Evolutionary conservation across 30 jellyfish, hydroid and myxozoan genomes (phyloP), one percentile per base, ranked within the genome.

Genomic region (Aurelia sp.): DNA sequence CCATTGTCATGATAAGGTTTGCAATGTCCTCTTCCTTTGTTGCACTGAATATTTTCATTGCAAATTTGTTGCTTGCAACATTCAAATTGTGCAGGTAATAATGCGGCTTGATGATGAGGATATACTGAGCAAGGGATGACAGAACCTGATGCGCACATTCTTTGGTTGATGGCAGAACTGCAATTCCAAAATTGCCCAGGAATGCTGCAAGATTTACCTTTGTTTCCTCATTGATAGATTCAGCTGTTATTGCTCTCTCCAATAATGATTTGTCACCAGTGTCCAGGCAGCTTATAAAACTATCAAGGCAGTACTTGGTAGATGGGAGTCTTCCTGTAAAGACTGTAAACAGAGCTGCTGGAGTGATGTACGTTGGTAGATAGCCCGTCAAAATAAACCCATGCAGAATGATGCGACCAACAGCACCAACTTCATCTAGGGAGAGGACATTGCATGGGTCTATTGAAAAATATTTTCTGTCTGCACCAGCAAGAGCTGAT

Each of bases 261-360:
- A 21, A 59, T 16, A 59, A 16, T 11, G 24, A 41, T 59, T 10
- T 18, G 31, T 59, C 68, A 16, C 31, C 31, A 10, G 68, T 6
- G 31, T 59, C 68, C 6, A 59, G 68, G 31, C 31, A 16, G 22
- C 31, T 59, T 16, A 59, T 59, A 1, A 59, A 59, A 59, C 68
- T 59, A 59, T 59, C 27, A 59, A 59, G 68, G 31, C 68, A 59
- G 27, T 16, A 11, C 68, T 59, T 59, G 31, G 68, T 21, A 16
- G 68, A 59, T 59, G 68, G 68, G 24, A 59, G 24, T 59, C 68
- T 59, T 21, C 68, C 68, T 16, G 68, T 59, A 59, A 59, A 4
- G 22, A 59, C 31, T 16, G 24, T 16, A 9, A 3, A 59, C 24
- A 59, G 31, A 18, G 13, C 68, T 59, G 68, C 68, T 16, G 68